phyloP scores from a whole-genome alignment of 2,113 vertebrate species.

The Antennarius striatus region DNA sequence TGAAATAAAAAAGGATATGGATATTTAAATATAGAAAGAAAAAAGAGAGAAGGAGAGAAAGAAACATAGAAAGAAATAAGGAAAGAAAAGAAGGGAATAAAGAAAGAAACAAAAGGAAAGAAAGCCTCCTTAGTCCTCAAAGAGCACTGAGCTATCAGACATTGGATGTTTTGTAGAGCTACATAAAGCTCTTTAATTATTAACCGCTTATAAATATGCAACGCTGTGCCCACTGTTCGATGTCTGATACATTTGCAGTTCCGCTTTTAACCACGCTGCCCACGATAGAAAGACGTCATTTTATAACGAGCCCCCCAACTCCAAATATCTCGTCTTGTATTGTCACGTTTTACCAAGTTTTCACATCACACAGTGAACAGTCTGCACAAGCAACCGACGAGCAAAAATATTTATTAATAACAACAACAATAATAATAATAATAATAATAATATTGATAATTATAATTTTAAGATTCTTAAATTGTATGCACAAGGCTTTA shows the following conservation, averaged over 20 bases:
- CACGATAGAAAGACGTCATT: slow-evolving; percentile 59
- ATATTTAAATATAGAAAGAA: too few relatives aligned
- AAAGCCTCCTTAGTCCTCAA: slow-evolving; percentile 54
- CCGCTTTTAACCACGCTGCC: slow-evolving; percentile 66
- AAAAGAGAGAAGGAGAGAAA: too few relatives aligned
- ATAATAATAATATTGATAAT: too few relatives aligned
- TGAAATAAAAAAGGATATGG: too few relatives aligned
- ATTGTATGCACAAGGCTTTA: too few relatives aligned
- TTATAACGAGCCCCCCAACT: slow-evolving; percentile 38
- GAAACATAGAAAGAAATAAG: too few relatives aligned
- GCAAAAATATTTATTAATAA: too few relatives aligned
- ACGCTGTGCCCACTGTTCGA: slow-evolving; percentile 66
- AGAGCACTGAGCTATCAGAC: slow-evolving; percentile 72
- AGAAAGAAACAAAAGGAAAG: slow-evolving; percentile 7
- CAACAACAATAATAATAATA: too few relatives aligned
- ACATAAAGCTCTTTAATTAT: slow-evolving; percentile 84
- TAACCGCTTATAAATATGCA: slow-evolving; percentile 83
- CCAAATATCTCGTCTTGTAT: slow-evolving; percentile 28
- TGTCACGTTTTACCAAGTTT: not conserved
- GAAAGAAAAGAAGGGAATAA: not conserved
- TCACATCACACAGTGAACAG: not conserved
- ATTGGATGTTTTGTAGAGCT: slow-evolving; percentile 81
- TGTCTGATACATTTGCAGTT: slow-evolving; percentile 64
- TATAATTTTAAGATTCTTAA: too few relatives aligned
- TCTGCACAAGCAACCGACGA: not conserved